phyloP scores from a whole-genome alignment of 2,888 invertebrate genomes.

The Conistra vaccinii region DNA sequence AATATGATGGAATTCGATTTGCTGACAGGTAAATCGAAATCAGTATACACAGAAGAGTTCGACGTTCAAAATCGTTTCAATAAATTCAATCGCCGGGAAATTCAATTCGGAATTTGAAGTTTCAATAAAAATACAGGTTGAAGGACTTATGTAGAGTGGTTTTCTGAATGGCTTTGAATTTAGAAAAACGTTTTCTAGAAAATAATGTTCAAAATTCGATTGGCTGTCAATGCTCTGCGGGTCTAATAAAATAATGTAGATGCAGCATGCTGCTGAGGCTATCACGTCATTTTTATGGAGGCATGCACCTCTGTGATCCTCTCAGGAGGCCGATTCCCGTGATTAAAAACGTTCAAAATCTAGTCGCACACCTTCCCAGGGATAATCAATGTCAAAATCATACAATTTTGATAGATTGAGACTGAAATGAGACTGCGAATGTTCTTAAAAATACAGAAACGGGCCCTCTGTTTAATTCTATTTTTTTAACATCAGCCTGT shows the following conservation, averaged over 20 bases:
- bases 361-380: no score
- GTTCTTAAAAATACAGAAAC: neutral
- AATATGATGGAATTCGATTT: slow-evolving; percentile 21
- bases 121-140: slow-evolving; percentile 16
- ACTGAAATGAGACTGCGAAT: neutral
- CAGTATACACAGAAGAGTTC: slow-evolving; percentile 3
- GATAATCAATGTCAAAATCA: neutral
- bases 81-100: slow-evolving; percentile 15
- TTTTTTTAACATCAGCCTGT: no score
- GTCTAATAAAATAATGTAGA: neutral
- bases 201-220: slow-evolving; percentile 1
- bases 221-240: neutral
- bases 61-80: slow-evolving; percentile 22
- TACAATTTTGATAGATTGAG: neutral
- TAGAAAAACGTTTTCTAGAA: neutral
- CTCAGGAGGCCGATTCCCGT: neutral
- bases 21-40: slow-evolving; percentile 19
- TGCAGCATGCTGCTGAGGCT: neutral
- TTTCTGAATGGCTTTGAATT: slow-evolving; percentile 11
- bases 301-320: neutral
- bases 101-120: slow-evolving; percentile 41
- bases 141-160: neutral
- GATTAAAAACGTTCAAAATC: neutral
- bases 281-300: no score
- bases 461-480: no score